Conservation (phyloP, 2,888 invertebrate species). For the Aporophyla nigra region DNA sequence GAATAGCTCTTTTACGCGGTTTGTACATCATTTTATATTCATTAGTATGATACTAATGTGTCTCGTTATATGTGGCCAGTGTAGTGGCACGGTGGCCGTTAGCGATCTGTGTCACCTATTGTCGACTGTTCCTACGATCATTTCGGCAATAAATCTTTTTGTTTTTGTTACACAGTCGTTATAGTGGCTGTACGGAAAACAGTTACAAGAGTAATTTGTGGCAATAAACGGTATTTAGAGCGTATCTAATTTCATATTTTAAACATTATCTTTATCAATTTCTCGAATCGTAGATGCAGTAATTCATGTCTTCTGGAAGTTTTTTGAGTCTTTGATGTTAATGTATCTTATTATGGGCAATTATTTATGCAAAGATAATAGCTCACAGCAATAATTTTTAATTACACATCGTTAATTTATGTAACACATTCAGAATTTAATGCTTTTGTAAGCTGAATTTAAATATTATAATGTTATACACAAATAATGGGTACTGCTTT, state of each 20-base stretch:
- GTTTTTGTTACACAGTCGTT: slow-evolving; percentile 67
- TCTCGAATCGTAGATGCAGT: slow-evolving; percentile 73
- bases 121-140: slow-evolving; percentile 67
- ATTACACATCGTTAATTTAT: slow-evolving; percentile 72
- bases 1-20: slow-evolving; percentile 89
- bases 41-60: slow-evolving; percentile 86
- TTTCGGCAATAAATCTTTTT: slow-evolving; percentile 65
- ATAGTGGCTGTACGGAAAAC: slow-evolving; percentile 70
- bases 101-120: slow-evolving; percentile 76
- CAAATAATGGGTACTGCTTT: slow-evolving; percentile 44
- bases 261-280: slow-evolving; percentile 76
- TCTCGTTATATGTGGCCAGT: slow-evolving; percentile 83
- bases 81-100: slow-evolving; percentile 79
- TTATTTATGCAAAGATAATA: slow-evolving; percentile 74
- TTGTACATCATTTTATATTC: slow-evolving; percentile 88
- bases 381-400: slow-evolving; percentile 70
- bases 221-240: slow-evolving; percentile 78
- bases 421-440: slow-evolving; percentile 65
- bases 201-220: slow-evolving; percentile 78
- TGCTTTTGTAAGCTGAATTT: slow-evolving; percentile 62
- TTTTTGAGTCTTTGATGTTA: slow-evolving; percentile 68
- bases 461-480: slow-evolving; percentile 61
- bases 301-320: slow-evolving; percentile 68
- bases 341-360: slow-evolving; percentile 69
- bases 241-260: slow-evolving; percentile 78